Percentiles rank a stretch among this genome's conserved stretches.
Conservation (phyloP, 2,888 invertebrate species). For the Micoletzkya japonica region DNA sequence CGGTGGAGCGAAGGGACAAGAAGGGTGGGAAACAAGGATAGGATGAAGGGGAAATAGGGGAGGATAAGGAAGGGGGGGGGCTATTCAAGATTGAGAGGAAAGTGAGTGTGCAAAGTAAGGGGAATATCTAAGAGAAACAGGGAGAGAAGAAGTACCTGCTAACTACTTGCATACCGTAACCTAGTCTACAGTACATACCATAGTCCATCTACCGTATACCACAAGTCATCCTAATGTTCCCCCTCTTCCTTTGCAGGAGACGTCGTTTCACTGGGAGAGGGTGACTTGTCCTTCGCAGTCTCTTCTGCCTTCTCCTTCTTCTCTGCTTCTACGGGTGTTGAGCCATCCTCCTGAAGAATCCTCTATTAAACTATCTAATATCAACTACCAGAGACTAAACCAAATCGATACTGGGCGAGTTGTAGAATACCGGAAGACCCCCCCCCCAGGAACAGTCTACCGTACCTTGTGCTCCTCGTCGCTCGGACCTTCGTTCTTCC, state of each 20-base stretch:
- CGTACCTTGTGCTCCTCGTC: background rate
- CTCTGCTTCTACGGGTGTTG: too few relatives aligned
- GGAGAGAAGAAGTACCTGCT: background rate
- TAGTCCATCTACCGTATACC: background rate
- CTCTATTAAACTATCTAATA: too few relatives aligned
- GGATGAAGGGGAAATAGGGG: background rate
- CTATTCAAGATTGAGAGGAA: background rate
- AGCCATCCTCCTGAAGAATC: too few relatives aligned
- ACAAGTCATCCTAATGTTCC: background rate
- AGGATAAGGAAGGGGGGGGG: background rate
- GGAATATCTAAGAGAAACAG: background rate
- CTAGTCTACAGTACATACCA: background rate
- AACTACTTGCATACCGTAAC: background rate
- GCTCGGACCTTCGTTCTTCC: too few relatives aligned
- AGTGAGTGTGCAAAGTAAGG: background rate
- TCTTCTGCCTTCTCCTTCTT: background rate
- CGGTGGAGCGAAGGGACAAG: background rate
- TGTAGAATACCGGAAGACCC: too few relatives aligned
- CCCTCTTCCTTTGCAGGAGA: background rate
- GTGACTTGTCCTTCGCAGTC: background rate
- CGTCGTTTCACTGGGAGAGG: too few relatives aligned
- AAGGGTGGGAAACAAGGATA: background rate
- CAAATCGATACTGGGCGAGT: too few relatives aligned
- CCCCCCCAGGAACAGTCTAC: background rate
- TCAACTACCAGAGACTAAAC: too few relatives aligned